Evolutionary conservation across 2,888 invertebrate genomes (phyloP).

Genomic region (Neelides folsomi): DNA sequence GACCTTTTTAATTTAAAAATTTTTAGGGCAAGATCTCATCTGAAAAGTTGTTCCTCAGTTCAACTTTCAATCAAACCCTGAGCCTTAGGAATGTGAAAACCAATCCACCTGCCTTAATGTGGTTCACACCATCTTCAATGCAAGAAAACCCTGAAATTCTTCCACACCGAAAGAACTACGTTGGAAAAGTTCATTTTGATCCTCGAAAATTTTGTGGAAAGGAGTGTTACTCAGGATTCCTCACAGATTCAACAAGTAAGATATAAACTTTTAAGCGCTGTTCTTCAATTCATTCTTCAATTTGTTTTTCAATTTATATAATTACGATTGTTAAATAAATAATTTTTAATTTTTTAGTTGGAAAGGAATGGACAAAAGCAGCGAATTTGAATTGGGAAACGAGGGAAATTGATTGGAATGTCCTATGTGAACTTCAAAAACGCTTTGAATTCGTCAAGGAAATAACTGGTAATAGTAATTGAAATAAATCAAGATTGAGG

Average conservation of each 20-base stretch:
- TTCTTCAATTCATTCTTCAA: constrained; percentile 28
- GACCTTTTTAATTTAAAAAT: neutral
- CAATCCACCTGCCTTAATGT: constrained; percentile 42
- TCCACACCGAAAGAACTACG: constrained; percentile 36
- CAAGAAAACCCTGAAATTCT: constrained; percentile 27
- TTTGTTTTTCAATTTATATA: neutral
- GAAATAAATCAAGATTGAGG: neutral
- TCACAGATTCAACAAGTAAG: constrained; percentile 50
- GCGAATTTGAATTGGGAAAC: constrained; percentile 23
- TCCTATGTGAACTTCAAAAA: constrained; percentile 22
- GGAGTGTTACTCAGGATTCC: constrained; percentile 64
- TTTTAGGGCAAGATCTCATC: constrained; percentile 60
- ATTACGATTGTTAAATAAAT: neutral
- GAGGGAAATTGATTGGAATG: constrained; percentile 25
- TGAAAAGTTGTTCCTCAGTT: constrained; percentile 63
- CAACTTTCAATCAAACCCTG: constrained; percentile 67
- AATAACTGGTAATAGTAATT: constrained; percentile 16
- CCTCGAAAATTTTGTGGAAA: constrained; percentile 57
- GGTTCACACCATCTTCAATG: constrained; percentile 26
- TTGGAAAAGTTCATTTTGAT: constrained; percentile 54
- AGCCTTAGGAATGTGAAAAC: constrained; percentile 40
- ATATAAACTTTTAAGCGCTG: constrained; percentile 32
- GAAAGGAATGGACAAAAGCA: constrained; percentile 25
- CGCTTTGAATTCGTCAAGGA: constrained; percentile 29
- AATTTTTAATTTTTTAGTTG: constrained; percentile 16